Base-by-base conservation (phyloP, 2,888 invertebrate species). In the Mythimna lalbum region DNA sequence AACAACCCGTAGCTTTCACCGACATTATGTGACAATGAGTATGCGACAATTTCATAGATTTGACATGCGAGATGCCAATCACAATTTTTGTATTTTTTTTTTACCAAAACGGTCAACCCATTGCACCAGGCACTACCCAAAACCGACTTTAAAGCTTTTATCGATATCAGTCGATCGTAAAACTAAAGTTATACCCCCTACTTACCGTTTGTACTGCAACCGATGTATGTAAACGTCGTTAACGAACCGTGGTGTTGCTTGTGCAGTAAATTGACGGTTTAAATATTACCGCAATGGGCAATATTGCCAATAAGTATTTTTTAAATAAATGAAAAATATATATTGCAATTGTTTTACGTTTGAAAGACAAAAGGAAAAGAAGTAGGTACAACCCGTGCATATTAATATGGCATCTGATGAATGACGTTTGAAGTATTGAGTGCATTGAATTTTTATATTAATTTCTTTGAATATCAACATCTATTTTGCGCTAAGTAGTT, bases 201-300 rank as follows among this genome's bases (percentile, higher is more conserved):
- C 57, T 49, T 53, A 31, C 39, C 57, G 27, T 62, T 69, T 59
- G 36, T 63, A 76, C 50, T 70, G 43, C 59, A 65, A 76, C 76
- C 63, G 27, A 55, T 68, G 68, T 56, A 39, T 75, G 57, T 62
- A 76, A 76, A 75, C 62, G 1, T 55, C 64, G 62, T 63, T 59
- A 76, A 76, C 59, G 62, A 36, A 36, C 55, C 62, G 53, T 59
- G 69, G 53, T 36, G 39, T 61, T n/a, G 56, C 27, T 47, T 68
- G 21, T 19, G 7, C 33, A 9, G 50, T 76, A 66, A 66, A 69
- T 43, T 64, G 52, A 49, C 39, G 17, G 27, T 65, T 50, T 63
- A 69, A 69, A 27, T 4, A 4, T 69, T 62, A 59, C 49, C 49
- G 50, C 47, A 23, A 27, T 49, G 12, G 39, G 10, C 31, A 53